Conservation (phyloP, 2,113 vertebrate genomes). For the Balaenoptera acutorostrata region DNA sequence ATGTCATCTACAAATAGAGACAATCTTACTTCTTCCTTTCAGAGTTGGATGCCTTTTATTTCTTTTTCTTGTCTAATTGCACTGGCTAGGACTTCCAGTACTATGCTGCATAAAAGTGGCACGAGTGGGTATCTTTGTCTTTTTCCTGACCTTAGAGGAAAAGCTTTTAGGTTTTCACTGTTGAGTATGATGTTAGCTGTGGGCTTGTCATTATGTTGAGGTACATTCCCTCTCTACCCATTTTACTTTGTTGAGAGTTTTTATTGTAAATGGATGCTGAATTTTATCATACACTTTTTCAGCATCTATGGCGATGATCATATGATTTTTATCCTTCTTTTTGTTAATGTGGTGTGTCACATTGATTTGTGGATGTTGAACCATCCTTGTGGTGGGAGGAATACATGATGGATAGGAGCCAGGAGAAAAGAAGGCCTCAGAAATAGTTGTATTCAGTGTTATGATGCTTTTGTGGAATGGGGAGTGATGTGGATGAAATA, state of each 20-base stretch:
- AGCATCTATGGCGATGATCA: background rate
- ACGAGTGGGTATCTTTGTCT: background rate
- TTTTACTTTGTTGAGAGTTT: background rate
- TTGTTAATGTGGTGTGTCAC: background rate
- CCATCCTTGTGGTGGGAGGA: background rate
- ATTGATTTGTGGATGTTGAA: background rate
- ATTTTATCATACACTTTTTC: background rate
- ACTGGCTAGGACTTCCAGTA: background rate
- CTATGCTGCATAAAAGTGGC: background rate
- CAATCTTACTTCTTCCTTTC: background rate
- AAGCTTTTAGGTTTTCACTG: background rate
- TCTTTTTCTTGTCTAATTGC: background rate
- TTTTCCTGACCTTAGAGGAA: background rate
- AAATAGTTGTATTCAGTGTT: background rate
- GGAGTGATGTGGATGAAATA: background rate
- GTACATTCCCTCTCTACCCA: background rate
- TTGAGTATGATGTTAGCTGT: background rate
- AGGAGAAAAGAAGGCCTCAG: background rate
- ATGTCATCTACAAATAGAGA: background rate
- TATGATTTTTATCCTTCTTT: background rate
- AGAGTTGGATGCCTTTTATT: background rate
- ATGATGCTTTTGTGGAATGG: background rate
- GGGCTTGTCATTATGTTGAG: background rate
- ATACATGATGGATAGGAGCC: background rate
- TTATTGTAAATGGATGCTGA: background rate